Percentiles rank a stretch among this genome's conserved stretches.
phyloP scores from a whole-genome alignment of 2,888 invertebrate species.

The Xestobium rufovillosum region DNA sequence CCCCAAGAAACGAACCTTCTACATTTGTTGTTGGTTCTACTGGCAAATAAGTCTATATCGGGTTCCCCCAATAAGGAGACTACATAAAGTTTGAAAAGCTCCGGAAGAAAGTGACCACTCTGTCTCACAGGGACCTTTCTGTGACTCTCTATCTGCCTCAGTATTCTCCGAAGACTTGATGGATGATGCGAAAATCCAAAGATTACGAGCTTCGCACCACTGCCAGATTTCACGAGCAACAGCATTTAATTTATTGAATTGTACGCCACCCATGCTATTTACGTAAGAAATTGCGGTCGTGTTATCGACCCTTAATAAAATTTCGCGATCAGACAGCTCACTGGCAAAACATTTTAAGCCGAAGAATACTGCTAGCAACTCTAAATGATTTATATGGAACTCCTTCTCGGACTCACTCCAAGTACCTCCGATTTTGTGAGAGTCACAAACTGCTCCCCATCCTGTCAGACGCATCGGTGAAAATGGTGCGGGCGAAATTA shows the following conservation, averaged over 20 bases:
- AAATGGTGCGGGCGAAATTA: too few species aligned
- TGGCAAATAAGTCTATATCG: constrained; percentile 8
- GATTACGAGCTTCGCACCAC: constrained; percentile 8
- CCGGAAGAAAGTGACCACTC: constrained; percentile 6
- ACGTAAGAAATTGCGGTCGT: constrained; percentile 21
- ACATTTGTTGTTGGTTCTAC: constrained; percentile 9
- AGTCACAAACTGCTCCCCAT: constrained; percentile 22
- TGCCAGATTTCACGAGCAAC: constrained; percentile 23
- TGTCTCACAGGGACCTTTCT: constrained; percentile 5
- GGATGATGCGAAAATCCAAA: constrained; percentile 10
- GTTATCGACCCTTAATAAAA: constrained; percentile 17
- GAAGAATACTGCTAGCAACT: too few species aligned
- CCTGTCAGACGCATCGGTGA: constrained; percentile 24
- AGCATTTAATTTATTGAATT: constrained; percentile 20
- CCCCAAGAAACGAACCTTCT: constrained; percentile 8
- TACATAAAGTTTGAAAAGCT: constrained; percentile 8
- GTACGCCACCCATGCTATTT: constrained; percentile 20
- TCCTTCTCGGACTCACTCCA: constrained; percentile 20
- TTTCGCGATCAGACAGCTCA: constrained; percentile 6
- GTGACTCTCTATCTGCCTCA: constrained; percentile 9
- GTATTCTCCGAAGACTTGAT: constrained; percentile 20
- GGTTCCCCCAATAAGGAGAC: too few species aligned
- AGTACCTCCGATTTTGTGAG: constrained; percentile 12
- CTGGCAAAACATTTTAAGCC: constrained; percentile 17
- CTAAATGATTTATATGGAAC: too few species aligned